phyloP scores from a whole-genome alignment of 2,888 invertebrate genomes.

The Meghimatium bilineatum region DNA sequence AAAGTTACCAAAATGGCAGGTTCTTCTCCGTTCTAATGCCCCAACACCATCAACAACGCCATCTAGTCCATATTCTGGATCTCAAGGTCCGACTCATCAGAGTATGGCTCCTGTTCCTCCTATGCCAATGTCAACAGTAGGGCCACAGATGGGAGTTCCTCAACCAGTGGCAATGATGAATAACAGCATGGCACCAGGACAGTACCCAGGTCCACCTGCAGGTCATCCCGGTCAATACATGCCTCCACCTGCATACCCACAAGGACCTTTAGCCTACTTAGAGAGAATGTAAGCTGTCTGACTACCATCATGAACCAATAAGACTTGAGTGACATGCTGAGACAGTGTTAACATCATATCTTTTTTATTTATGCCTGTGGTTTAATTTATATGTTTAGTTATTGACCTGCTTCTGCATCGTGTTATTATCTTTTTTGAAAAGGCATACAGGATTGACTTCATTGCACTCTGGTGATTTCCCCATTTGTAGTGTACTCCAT shows the following conservation, averaged over 20 bases:
- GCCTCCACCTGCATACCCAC: constrained; percentile 60
- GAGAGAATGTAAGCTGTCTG: constrained; percentile 78
- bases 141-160: constrained; percentile 54
- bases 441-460: too few relatives aligned
- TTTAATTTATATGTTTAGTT: too few relatives aligned
- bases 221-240: constrained; percentile 55
- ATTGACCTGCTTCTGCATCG: too few relatives aligned
- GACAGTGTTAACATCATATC: too few relatives aligned
- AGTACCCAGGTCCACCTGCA: constrained; percentile 56
- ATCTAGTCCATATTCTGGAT: constrained; percentile 46
- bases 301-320: not conserved
- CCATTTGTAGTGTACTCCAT: too few relatives aligned
- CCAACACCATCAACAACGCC: constrained; percentile 48
- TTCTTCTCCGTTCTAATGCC: constrained; percentile 80
- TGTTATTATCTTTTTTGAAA: too few relatives aligned
- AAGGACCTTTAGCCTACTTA: constrained; percentile 88
- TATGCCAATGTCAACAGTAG: constrained; percentile 52
- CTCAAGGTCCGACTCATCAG: constrained; percentile 40
- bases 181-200: constrained; percentile 51
- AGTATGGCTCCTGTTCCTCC: constrained; percentile 53
- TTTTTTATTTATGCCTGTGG: too few relatives aligned
- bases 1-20: constrained; percentile 93
- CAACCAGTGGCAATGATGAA: constrained; percentile 66
- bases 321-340: not conserved
- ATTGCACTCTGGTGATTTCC: too few relatives aligned